A percentile compares a stretch with the other conserved stretches of the same genome.
phyloP scores from a whole-genome alignment of 1,140 invertebrate genomes.

The Aphelinus certus region DNA sequence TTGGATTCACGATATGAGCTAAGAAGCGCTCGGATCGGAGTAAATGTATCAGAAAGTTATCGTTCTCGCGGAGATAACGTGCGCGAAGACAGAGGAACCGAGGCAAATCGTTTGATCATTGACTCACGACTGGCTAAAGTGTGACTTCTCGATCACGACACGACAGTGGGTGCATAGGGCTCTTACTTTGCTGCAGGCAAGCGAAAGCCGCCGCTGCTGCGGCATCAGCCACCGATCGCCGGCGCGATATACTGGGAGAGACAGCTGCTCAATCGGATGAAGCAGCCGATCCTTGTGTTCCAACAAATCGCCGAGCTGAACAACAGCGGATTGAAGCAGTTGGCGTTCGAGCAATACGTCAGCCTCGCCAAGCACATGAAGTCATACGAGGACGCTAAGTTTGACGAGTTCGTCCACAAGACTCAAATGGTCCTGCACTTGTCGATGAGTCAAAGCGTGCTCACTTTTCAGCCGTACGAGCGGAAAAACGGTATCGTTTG shows the following conservation, averaged over 20 bases:
- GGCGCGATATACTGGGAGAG: slow-evolving; percentile 87
- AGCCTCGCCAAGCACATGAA: slow-evolving; percentile 78
- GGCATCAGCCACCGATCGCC: slow-evolving; percentile 79
- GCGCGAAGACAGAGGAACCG: too few species aligned
- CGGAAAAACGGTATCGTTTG: slow-evolving; percentile 40
- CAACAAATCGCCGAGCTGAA: slow-evolving; percentile 79
- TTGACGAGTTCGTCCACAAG: slow-evolving; percentile 70
- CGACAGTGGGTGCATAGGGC: too few species aligned
- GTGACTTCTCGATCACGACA: too few species aligned
- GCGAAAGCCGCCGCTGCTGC: slow-evolving; percentile 77
- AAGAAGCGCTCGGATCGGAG: too few species aligned
- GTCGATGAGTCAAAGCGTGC: slow-evolving; percentile 74
- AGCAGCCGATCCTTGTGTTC: slow-evolving; percentile 80
- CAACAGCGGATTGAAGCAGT: slow-evolving; percentile 75
- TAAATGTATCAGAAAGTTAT: not conserved
- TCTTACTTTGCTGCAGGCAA: slow-evolving; percentile 64
- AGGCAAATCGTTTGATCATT: too few species aligned
- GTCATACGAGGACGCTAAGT: slow-evolving; percentile 78
- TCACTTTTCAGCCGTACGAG: slow-evolving; percentile 65
- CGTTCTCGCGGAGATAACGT: not conserved
- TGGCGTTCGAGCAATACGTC: slow-evolving; percentile 81
- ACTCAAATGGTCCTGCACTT: slow-evolving; percentile 68
- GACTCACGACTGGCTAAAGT: too few species aligned
- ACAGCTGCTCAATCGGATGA: slow-evolving; percentile 79
- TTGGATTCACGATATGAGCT: too few species aligned